Evolutionary conservation across 2,888 invertebrate genomes (phyloP).

Genomic region (Ommatoiulus sabulosus): DNA sequence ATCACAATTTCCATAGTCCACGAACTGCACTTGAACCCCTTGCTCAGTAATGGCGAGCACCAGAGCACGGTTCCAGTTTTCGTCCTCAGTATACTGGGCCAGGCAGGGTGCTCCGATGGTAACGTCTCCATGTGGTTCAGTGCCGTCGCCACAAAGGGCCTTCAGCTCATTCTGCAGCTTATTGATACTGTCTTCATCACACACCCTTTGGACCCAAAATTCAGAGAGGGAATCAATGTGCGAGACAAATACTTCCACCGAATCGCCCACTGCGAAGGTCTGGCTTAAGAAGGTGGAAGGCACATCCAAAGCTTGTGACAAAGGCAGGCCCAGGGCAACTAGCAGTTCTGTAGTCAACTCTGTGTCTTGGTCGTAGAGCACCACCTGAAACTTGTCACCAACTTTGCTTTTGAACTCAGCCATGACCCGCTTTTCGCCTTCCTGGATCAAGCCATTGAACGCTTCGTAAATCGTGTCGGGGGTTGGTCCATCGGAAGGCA

Average conservation of each 20-base stretch:
- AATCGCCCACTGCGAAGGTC: not conserved
- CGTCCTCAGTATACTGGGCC: constrained; percentile 64
- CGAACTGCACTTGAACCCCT: constrained; percentile 62
- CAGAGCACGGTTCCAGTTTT: constrained; percentile 65
- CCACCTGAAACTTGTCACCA: not conserved
- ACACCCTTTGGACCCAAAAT: constrained; percentile 65
- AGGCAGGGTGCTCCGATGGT: constrained; percentile 58
- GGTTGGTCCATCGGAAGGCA: not conserved
- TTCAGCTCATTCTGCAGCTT: not conserved
- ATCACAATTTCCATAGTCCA: constrained; percentile 66
- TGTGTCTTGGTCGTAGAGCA: not conserved
- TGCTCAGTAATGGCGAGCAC: constrained; percentile 47
- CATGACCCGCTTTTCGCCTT: not conserved
- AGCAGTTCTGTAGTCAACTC: not conserved
- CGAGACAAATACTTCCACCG: constrained; percentile 64
- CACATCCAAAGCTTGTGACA: not conserved
- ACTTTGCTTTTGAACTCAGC: not conserved
- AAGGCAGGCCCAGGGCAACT: not conserved
- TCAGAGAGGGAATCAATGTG: constrained; percentile 64
- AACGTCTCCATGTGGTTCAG: not conserved
- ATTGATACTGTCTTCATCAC: not conserved
- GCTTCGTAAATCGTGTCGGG: not conserved
- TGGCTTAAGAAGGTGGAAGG: not conserved
- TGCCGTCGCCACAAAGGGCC: not conserved
- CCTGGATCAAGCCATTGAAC: not conserved